These are phyloP conservation scores for Arremon aurantiirostris DNA, from an alignment of 2,797 vertebrate species.

Conservation along the genomic window DNA sequence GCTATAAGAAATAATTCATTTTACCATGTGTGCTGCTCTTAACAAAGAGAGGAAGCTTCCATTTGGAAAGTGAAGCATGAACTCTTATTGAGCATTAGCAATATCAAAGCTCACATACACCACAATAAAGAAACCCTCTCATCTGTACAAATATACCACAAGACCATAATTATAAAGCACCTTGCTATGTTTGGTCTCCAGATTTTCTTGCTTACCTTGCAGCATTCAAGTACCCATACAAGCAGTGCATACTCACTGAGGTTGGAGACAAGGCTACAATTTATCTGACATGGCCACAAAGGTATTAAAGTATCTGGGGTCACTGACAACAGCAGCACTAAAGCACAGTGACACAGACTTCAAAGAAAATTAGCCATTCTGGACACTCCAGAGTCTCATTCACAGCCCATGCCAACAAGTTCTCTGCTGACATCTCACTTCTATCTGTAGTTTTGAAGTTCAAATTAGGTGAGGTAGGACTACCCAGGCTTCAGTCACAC, in stretches of 20 bases:
- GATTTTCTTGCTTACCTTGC: background rate
- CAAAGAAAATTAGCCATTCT: background rate
- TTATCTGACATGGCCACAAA: background rate
- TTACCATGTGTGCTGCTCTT: background rate
- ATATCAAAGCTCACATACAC: background rate
- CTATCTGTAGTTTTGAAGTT: background rate
- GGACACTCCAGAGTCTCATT: background rate
- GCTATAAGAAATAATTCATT: conserved; percentile 24
- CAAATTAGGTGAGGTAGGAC: conserved; percentile 4
- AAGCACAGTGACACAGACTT: background rate
- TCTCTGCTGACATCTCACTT: background rate
- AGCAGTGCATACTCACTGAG: rapidly evolving
- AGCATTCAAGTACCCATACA: background rate
- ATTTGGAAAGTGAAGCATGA: conserved; percentile 28
- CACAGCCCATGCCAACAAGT: background rate
- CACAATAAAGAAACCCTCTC: conserved; percentile 6
- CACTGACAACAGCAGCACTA: background rate
- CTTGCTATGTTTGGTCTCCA: background rate
- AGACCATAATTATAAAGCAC: background rate
- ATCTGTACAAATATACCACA: background rate
- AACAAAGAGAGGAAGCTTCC: background rate
- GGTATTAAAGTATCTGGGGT: background rate
- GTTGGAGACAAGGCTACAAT: background rate
- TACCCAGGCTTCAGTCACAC: background rate
- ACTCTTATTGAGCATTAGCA: background rate